These are phyloP conservation scores for Promerops cafer DNA, from an alignment of 2,113 vertebrate genomes.

Conservation along the genomic window DNA sequence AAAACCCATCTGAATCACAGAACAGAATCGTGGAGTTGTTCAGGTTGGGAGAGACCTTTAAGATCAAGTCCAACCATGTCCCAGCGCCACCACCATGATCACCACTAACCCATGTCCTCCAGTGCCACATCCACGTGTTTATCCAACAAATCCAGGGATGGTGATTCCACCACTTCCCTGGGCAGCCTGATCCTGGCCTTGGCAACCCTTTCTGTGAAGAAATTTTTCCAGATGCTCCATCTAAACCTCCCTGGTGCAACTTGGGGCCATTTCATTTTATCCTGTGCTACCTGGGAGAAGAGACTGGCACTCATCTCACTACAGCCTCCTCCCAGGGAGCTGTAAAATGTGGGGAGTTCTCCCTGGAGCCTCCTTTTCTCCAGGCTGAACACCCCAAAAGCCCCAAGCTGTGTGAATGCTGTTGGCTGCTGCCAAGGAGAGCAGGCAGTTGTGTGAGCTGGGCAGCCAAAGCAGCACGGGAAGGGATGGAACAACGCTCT, in stretches of 20 bases:
- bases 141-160: not conserved
- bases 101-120: fast-evolving
- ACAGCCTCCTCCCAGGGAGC: not conserved
- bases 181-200: not conserved
- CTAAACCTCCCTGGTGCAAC: not conserved
- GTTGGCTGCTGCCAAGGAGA: not conserved
- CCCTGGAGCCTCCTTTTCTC: not conserved
- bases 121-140: fast-evolving
- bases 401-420: not conserved
- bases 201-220: not conserved
- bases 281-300: not conserved
- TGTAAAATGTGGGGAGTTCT: not conserved
- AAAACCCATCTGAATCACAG: too few species aligned
- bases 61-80: fast-evolving
- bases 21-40: fast-evolving
- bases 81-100: not conserved
- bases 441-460: not conserved
- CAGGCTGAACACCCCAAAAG: not conserved
- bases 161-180: not conserved
- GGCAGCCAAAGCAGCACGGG: not conserved
- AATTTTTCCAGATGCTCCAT: too few species aligned
- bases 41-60: not conserved
- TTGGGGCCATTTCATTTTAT: not conserved
- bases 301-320: not conserved
- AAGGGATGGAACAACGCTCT: not conserved